Evolutionary conservation across 2,888 invertebrate genomes (phyloP), one percentile per base, ranked within the genome.

Genomic region (Dastarcus helophoroides): DNA sequence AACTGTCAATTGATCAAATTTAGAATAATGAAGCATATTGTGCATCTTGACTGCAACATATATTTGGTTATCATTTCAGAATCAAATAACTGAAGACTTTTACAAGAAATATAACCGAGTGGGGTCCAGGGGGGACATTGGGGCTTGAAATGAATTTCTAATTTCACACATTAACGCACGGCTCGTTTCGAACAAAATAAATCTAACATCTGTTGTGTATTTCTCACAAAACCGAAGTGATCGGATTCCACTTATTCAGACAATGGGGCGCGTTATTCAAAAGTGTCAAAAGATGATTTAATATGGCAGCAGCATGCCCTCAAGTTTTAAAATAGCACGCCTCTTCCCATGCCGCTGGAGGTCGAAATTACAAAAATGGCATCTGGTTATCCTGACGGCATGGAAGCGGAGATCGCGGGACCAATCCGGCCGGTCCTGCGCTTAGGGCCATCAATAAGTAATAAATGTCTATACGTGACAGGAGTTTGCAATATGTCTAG

Each of bases 361-460:
- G 47, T 48, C 36, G 38, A 42, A 48, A 48, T 40, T 37, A 43
- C 43, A 49, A 52, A 51, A 51, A 49, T 48, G 42, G 53, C 55
- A 55, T 54, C 54, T 55, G 55, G n/a, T n/a, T n/a, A n/a, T n/a
- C n/a, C n/a, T n/a, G n/a, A n/a, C n/a, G n/a, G n/a, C 44, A 45
- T 48, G 40, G 46, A 48, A 51, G 50, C 48, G 40, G 42, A 43
- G 39, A 45, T 47, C 47, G 50, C 47, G 51, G 37, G 38, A 50
- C 56, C 56, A 56, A 55, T 56, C 51, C 44, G 9, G 10, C 12
- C 38, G 43, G 44, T 43, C 12, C 9, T 14, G 13, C 50, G 24
- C 29, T 22, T 30, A 34, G 37, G 14, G 27, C 41, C 53, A 54
- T 56, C 55, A 54, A 56, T 57, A 54, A 48, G 48, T 51, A 47